Conservation (phyloP, 2,113 vertebrate genomes). For the Sakesphorus luctuosus region DNA sequence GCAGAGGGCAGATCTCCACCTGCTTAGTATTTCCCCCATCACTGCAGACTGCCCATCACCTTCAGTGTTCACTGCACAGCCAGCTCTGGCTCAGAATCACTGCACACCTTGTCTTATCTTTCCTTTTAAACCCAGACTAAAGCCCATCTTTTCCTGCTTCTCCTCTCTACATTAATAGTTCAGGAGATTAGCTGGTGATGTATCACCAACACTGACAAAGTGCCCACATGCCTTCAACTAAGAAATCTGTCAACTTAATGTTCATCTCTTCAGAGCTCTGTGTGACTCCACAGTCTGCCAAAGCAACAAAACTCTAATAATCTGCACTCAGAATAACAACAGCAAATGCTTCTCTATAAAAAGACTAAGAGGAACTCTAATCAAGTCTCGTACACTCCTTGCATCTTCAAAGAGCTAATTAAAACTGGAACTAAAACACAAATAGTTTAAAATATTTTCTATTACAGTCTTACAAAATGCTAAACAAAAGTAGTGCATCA, state of each 20-base stretch:
- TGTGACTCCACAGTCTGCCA: not conserved
- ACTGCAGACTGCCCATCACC: not conserved
- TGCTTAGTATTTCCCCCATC: not conserved
- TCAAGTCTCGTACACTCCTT: not conserved
- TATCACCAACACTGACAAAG: not conserved
- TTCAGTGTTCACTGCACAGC: not conserved
- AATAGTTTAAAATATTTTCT: slow-evolving; percentile 54
- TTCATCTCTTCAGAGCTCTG: not conserved
- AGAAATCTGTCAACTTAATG: slow-evolving; percentile 19
- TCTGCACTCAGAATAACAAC: not conserved
- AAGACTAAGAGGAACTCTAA: not conserved
- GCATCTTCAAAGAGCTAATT: slow-evolving; percentile 27
- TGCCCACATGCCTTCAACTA: not conserved
- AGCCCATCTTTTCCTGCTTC: not conserved
- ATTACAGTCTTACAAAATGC: slow-evolving; percentile 25
- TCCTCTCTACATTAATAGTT: not conserved
- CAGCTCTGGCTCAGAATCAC: not conserved
- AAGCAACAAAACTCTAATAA: slow-evolving; percentile 1
- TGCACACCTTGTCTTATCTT: not conserved
- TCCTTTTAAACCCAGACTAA: not conserved
- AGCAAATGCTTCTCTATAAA: not conserved
- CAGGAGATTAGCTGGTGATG: not conserved
- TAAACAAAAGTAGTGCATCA: slow-evolving; percentile 58
- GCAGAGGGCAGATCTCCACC: not conserved
- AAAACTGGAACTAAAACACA: slow-evolving; percentile 44